Base-by-base conservation (phyloP, 1,140 invertebrate species). In the Sarcophaga peregrina region DNA sequence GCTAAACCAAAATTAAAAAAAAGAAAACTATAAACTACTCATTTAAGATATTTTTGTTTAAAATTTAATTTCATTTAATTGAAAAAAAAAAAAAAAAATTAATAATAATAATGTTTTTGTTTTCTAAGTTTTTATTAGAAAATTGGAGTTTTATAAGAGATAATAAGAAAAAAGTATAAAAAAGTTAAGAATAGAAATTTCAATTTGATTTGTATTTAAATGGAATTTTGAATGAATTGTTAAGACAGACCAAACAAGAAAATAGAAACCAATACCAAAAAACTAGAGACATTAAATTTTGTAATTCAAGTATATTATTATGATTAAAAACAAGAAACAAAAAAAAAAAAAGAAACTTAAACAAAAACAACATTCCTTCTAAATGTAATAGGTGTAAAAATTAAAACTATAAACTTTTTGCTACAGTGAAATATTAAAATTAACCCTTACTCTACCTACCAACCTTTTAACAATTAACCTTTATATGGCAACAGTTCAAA, bases 191-290 rank as follows among this genome's bases (percentile, higher is more conserved):
- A 2, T 37, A 37, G 25, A 37, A 37, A 37, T 37, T 37, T 37
- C 1, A 73, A 81, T 80, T 25, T 50, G n/a, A 74, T 83, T 83
- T 83, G 80, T 78, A 47, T 83, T 58, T 81, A 83, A 83, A 83
- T 83, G 83, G 62, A 82, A 83, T 83, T 83, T 83, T 52, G 15
- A 46, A 82, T 52, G 25, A 17, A 78, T 68, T 7, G 8, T 6
- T 37, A 37, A 10, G 50, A 52, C 13, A 37, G 5, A 52, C 13
- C 13, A 52, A 52, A 52, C 8, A 52, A 52, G 8, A 13, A 10
- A 52, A 52, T 52, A 68, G 17, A 47, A 75, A 75, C 20, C 25
- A 4, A 5, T 15, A 75, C 73, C 13, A 15, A 15, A 76, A 76
- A n/a, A 76, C 15, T 76, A 48, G 4, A 5, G n/a, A n/a, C 3